Percentiles rank a stretch among this genome's conserved stretches.
phyloP scores from a whole-genome alignment of 2,888 invertebrate genomes.

The Cheilosia grossa region DNA sequence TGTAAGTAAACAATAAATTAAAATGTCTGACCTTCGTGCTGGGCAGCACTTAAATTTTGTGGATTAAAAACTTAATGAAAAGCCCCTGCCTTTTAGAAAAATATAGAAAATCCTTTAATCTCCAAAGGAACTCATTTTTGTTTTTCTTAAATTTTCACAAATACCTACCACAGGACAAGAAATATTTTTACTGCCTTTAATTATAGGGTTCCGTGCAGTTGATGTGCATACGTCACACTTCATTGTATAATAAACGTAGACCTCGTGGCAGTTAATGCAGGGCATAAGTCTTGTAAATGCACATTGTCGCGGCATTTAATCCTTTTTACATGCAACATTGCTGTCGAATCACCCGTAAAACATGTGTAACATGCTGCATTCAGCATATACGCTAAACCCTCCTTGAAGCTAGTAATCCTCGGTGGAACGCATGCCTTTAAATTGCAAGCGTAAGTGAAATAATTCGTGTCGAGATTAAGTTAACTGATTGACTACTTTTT shows the following conservation, averaged over 20 bases:
- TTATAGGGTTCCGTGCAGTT: conserved; percentile 9
- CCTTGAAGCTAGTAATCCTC: neutral
- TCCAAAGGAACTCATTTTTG: neutral
- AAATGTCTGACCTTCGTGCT: conserved; percentile 33
- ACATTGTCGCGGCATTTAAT: conserved; percentile 5
- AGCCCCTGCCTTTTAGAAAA: neutral
- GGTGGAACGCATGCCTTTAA: conserved; percentile 12
- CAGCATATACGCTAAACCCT: conserved; percentile 1
- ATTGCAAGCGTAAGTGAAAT: conserved; percentile 6
- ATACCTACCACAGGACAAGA: neutral
- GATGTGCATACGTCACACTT: conserved; percentile 48
- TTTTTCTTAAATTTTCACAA: neutral
- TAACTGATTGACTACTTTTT: neutral
- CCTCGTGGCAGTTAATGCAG: neutral
- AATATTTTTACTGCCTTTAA: neutral
- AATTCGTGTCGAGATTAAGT: neutral
- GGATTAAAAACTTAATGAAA: conserved; percentile 8
- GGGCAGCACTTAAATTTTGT: neutral
- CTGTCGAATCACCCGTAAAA: conserved; percentile 30
- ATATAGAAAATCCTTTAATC: neutral
- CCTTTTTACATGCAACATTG: conserved; percentile 41
- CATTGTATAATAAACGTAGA: neutral
- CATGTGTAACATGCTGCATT: conserved; percentile 7
- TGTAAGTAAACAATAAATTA: conserved; percentile 26
- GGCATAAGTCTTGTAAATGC: conserved; percentile 32